Evolutionary conservation across 2,113 vertebrate species (phyloP).

Genomic region (Numida meleagris): DNA sequence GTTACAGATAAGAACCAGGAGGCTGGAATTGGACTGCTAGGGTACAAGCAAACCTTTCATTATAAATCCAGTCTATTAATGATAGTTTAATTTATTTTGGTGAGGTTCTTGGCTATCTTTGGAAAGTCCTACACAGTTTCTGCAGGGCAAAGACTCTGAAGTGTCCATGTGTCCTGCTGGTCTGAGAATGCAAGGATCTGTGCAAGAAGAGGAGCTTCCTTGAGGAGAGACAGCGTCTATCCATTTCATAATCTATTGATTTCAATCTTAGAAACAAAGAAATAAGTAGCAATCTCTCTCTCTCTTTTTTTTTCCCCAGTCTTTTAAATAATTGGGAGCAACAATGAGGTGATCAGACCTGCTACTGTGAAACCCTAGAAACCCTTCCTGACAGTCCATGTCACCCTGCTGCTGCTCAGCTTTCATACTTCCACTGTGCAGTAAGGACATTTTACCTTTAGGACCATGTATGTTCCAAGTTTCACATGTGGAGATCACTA

Average conservation of each 20-base stretch:
- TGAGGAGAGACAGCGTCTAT: not conserved
- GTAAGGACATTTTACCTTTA: not conserved
- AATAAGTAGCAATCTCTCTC: not conserved
- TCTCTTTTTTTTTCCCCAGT: no score
- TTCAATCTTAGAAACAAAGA: not conserved
- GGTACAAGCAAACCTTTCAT: not conserved
- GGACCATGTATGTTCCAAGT: not conserved
- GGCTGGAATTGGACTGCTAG: not conserved
- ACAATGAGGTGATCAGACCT: not conserved
- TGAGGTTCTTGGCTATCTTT: not conserved
- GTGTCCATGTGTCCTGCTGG: not conserved
- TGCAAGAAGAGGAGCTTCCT: not conserved
- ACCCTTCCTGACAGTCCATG: not conserved
- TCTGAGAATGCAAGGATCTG: not conserved
- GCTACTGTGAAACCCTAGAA: not conserved
- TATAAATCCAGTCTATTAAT: not conserved
- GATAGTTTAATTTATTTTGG: not conserved
- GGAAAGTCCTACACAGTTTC: not conserved
- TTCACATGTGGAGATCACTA: accelerated
- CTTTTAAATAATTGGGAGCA: not conserved
- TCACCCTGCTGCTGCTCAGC: not conserved
- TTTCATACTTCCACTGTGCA: not conserved
- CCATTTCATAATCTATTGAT: not conserved
- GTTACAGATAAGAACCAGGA: not conserved
- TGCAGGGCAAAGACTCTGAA: not conserved